phyloP scores from a whole-genome alignment of 2,113 vertebrate species.

The Orycteropus afer region DNA sequence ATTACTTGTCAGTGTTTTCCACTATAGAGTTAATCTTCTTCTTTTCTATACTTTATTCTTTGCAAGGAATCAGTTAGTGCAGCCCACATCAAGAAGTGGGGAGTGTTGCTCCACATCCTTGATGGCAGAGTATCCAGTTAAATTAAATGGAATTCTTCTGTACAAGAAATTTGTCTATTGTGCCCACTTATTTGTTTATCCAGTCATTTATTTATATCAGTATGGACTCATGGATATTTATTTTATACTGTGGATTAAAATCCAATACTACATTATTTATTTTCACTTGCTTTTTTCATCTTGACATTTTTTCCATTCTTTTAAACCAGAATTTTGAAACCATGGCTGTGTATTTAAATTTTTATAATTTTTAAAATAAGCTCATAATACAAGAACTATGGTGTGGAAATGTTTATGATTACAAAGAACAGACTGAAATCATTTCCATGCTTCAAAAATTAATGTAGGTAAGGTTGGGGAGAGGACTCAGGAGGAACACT shows the following conservation, averaged over 20 bases:
- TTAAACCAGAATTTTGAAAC: slow-evolving; percentile 18
- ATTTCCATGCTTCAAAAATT: background rate
- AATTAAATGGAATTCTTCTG: too few relatives aligned
- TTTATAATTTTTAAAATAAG: background rate
- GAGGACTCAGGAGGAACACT: background rate
- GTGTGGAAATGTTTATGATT: background rate
- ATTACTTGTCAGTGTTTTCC: background rate
- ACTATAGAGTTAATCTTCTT: background rate
- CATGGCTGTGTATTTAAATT: background rate
- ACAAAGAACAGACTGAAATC: background rate
- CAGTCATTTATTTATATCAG: too few relatives aligned
- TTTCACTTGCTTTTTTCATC: background rate
- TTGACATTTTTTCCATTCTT: background rate
- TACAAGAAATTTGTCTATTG: too few relatives aligned
- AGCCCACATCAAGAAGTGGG: background rate
- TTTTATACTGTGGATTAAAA: background rate
- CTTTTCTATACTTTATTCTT: background rate
- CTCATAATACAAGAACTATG: background rate
- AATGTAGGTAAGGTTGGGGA: too few relatives aligned
- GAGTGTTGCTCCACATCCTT: background rate
- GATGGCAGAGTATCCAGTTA: background rate
- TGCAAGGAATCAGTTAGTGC: background rate
- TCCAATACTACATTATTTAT: background rate
- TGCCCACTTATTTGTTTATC: too few relatives aligned
- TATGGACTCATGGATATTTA: background rate